A percentile compares a stretch with the other conserved stretches of the same genome.
Evolutionary conservation across 2,888 invertebrate species (phyloP).

Genomic region (Parapristionchus giblindavisi): DNA sequence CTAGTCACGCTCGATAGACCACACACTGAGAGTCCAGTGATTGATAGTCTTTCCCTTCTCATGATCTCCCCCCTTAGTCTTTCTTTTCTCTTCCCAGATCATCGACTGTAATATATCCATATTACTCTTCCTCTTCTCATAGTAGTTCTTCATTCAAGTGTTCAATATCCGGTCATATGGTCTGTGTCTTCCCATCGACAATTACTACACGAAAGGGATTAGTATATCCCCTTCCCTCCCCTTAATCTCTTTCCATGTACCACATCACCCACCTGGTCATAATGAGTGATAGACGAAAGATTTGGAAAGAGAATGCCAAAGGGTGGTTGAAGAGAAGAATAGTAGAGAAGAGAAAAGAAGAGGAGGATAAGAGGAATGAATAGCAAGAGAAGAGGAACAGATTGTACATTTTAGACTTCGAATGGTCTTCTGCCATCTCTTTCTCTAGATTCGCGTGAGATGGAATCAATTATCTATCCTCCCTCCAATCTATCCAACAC

Average conservation of each 20-base stretch:
- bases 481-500: too few relatives aligned
- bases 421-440: background rate
- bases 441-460: slow-evolving; percentile 1
- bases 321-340: background rate
- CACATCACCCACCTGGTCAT: too few relatives aligned
- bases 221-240: too few relatives aligned
- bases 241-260: too few relatives aligned
- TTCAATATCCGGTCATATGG: too few relatives aligned
- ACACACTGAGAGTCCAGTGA: background rate
- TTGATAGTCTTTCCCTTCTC: slow-evolving; percentile 33
- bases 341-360: background rate
- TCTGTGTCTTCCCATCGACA: too few relatives aligned
- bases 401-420: slow-evolving; percentile 1
- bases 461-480: slow-evolving; percentile 26
- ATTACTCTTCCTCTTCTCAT: background rate
- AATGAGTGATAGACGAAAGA: slow-evolving; percentile 1
- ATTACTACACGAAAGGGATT: too few relatives aligned
- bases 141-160: too few relatives aligned
- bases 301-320: background rate
- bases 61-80: slow-evolving; percentile 4
- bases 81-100: slow-evolving; percentile 1
- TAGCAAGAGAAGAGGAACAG: slow-evolving; percentile 16
- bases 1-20: background rate
- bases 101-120: slow-evolving; percentile 6
- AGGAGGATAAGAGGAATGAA: slow-evolving; percentile 10